Evolutionary conservation across 2,113 vertebrate species (phyloP).

Genomic region (Ondatra zibethicus): DNA sequence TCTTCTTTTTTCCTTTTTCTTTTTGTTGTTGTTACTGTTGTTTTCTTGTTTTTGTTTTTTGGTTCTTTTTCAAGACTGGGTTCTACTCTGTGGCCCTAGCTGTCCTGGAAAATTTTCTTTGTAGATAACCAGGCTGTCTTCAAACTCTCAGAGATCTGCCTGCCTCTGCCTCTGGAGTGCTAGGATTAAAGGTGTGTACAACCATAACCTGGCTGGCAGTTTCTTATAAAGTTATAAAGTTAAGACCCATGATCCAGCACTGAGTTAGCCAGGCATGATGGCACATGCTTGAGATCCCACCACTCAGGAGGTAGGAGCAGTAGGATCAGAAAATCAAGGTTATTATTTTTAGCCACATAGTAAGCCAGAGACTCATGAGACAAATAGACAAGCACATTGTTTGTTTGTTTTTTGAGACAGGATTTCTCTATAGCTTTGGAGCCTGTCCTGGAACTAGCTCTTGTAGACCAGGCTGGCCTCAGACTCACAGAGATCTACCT

Average conservation of each 20-base stretch:
- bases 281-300: not conserved
- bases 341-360: not conserved
- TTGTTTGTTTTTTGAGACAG: no score
- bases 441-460: no score
- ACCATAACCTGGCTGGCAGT: not conserved
- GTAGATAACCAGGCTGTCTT: no score
- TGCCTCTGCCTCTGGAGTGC: not conserved
- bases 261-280: not conserved
- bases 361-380: not conserved
- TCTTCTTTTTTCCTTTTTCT: not conserved
- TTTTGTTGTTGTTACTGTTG: not conserved
- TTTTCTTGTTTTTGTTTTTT: not conserved
- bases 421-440: no score
- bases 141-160: not conserved
- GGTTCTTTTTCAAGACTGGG: not conserved
- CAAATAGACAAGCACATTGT: not conserved
- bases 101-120: not conserved
- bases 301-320: not conserved
- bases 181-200: not conserved
- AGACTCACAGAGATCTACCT: no score
- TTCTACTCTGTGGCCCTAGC: not conserved
- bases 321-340: not conserved
- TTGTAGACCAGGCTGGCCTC: no score
- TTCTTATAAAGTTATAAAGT: not conserved
- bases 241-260: not conserved